These are phyloP conservation scores for Catharus bicknelli DNA, from an alignment of 2,113 vertebrate species.

Conservation along the genomic window DNA sequence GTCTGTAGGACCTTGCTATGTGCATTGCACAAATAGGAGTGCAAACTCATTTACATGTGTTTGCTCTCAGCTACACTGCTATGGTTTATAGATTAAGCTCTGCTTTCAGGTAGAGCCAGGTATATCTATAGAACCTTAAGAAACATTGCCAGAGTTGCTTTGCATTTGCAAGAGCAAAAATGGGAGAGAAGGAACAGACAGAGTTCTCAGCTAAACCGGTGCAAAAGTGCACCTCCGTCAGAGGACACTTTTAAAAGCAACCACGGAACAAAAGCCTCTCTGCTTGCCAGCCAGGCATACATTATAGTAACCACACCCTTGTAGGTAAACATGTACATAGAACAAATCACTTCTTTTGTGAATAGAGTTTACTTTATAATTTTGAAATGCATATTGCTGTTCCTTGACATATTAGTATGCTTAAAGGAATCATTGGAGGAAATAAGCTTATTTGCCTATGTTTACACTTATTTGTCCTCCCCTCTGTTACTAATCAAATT, in stretches of 20 bases:
- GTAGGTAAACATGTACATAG: conserved; percentile 9
- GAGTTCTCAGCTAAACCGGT: not conserved
- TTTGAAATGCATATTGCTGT: conserved; percentile 16
- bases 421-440: conserved; percentile 38
- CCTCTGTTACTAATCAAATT: not conserved
- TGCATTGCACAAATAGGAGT: not conserved
- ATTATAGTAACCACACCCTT: conserved; percentile 46
- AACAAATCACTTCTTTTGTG: conserved; percentile 41
- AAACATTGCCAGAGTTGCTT: not conserved
- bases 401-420: conserved; percentile 23
- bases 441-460: conserved; percentile 30
- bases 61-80: not conserved
- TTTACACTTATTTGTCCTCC: conserved; percentile 22
- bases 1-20: not conserved
- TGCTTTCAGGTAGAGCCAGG: not conserved
- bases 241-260: conserved; percentile 42
- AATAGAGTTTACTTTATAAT: conserved; percentile 10
- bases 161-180: not conserved
- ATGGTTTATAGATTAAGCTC: not conserved
- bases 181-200: not conserved
- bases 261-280: conserved; percentile 47
- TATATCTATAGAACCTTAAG: not conserved
- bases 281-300: conserved; percentile 25
- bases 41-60: not conserved
- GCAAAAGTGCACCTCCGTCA: not conserved